phyloP scores from a whole-genome alignment of 2,797 vertebrate genomes.

The Lemur catta region DNA sequence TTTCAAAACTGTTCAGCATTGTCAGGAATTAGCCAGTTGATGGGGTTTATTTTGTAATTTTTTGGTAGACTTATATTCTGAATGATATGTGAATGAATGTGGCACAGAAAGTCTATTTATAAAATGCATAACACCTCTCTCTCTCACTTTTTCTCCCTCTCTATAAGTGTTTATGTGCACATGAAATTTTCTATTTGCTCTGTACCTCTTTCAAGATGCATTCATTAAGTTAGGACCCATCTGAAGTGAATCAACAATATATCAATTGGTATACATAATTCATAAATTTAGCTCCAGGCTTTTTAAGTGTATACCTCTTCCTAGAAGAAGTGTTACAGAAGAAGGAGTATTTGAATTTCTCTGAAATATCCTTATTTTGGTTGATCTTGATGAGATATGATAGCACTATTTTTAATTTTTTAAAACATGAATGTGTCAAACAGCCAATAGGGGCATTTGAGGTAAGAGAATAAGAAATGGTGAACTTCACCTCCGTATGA shows the following conservation, averaged over 20 bases:
- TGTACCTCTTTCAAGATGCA: not conserved
- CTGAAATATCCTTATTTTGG: conserved; percentile 3
- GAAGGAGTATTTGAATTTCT: not conserved
- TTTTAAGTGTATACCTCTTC: not conserved
- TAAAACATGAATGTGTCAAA: not conserved
- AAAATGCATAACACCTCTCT: not conserved
- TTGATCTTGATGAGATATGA: not conserved
- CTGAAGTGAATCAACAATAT: not conserved
- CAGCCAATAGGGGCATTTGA: not conserved
- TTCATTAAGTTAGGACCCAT: not conserved
- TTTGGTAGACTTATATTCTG: not conserved
- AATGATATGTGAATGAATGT: not conserved
- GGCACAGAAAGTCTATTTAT: not conserved
- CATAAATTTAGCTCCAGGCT: not conserved
- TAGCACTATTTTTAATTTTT: not conserved
- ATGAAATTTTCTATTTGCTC: conserved; percentile 22
- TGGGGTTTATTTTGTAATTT: conserved; percentile 12
- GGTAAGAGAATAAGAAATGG: not conserved
- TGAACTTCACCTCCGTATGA: not conserved
- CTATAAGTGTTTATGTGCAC: not conserved
- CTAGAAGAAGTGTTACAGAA: not conserved
- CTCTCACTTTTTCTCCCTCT: not conserved
- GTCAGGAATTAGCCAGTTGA: not conserved
- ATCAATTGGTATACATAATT: not conserved
- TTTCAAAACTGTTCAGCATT: not conserved